phyloP scores from a whole-genome alignment of 2,888 invertebrate species.

The Cryptus viduatorius region DNA sequence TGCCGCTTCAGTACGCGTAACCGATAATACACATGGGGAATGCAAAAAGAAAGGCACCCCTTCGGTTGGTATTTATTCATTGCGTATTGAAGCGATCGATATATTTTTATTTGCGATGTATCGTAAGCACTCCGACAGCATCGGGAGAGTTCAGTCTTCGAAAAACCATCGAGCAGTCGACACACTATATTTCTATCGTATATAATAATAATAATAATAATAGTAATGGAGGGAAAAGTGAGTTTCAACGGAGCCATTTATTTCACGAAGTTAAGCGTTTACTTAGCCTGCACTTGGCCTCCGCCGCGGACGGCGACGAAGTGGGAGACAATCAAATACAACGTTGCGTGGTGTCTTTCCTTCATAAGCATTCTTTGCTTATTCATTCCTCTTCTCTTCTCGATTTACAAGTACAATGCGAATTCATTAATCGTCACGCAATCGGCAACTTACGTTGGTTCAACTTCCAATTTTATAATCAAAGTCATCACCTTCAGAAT shows the following conservation, averaged over 20 bases:
- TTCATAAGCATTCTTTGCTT: conserved; percentile 64
- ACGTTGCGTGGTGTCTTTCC: conserved; percentile 72
- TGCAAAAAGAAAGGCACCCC: no score
- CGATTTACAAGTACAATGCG: conserved; percentile 68
- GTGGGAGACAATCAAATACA: conserved; percentile 59
- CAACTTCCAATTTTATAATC: conserved; percentile 69
- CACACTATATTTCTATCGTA: no score
- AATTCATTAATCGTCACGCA: conserved; percentile 70
- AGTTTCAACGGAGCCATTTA: background rate
- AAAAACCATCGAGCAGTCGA: no score
- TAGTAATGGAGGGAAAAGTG: background rate
- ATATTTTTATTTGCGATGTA: no score
- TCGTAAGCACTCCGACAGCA: no score
- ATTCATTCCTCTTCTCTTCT: conserved; percentile 70
- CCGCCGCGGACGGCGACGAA: conserved; percentile 3
- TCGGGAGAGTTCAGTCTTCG: no score
- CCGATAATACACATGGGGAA: no score
- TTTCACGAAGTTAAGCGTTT: background rate
- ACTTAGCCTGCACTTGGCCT: background rate
- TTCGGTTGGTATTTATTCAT: no score
- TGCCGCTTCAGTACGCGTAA: no score
- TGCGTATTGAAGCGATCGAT: no score
- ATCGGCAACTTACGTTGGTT: conserved; percentile 71
- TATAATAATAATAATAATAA: background rate
- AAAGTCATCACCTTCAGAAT: conserved; percentile 73